phyloP scores from a whole-genome alignment of 2,113 vertebrate species.

The Carassius auratus region DNA sequence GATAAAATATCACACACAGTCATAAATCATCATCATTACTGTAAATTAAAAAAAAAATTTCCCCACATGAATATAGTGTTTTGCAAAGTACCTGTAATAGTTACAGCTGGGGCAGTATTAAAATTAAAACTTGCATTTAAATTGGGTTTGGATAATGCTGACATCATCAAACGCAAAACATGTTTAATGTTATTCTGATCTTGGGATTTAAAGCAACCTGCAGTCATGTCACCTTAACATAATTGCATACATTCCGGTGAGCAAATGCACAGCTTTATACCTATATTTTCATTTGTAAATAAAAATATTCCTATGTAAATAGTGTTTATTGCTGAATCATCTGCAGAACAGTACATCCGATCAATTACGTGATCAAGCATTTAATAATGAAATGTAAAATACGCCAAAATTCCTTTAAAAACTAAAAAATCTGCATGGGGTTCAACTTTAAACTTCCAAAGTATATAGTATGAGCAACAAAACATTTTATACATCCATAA shows the following conservation, averaged over 20 bases:
- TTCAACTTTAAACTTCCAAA: background rate
- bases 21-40: constrained; percentile 2
- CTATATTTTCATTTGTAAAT: background rate
- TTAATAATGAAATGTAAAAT: too few species aligned
- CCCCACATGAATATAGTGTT: background rate
- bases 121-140: background rate
- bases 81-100: constrained; percentile 15
- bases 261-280: background rate
- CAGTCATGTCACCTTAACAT: background rate
- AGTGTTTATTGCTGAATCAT: background rate
- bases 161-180: background rate
- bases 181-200: background rate
- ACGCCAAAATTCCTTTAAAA: too few species aligned
- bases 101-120: background rate
- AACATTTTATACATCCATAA: background rate
- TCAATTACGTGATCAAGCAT: background rate
- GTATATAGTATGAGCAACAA: background rate
- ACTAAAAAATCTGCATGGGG: background rate
- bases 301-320: background rate
- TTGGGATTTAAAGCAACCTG: background rate
- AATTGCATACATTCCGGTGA: background rate
- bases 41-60: background rate
- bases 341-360: background rate
- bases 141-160: background rate
- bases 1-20: constrained; percentile 43